Percentiles rank a stretch among this genome's conserved stretches.
These are phyloP conservation scores for Tiliacea aurago DNA, from an alignment of 2,888 invertebrate species.

Conservation along the genomic window DNA sequence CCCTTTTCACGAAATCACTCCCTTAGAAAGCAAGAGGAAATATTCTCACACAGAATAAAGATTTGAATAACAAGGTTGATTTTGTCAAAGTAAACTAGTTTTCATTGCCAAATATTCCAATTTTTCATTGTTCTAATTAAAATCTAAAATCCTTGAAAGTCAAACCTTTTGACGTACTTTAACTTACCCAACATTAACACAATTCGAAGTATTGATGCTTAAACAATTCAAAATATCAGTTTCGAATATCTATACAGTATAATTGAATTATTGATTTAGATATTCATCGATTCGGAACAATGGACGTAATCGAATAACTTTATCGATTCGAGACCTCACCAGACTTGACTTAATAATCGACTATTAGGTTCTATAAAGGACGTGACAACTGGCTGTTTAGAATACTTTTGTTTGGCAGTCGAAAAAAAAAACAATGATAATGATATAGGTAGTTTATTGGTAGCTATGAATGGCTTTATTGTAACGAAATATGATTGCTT, in stretches of 20 bases:
- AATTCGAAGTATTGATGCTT: slow-evolving; percentile 44
- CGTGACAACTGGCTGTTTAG: slow-evolving; percentile 61
- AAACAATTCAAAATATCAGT: slow-evolving; percentile 64
- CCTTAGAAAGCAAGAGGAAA: too few species aligned
- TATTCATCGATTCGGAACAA: slow-evolving; percentile 68
- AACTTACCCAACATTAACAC: slow-evolving; percentile 8
- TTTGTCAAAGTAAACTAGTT: not conserved
- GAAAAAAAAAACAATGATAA: slow-evolving; percentile 51
- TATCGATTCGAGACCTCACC: slow-evolving; percentile 62
- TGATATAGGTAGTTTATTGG: slow-evolving; percentile 30
- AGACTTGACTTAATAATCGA: slow-evolving; percentile 64
- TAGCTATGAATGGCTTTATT: slow-evolving; percentile 43
- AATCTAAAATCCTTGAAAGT: slow-evolving; percentile 33
- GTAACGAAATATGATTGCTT: slow-evolving; percentile 31
- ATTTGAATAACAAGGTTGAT: not conserved
- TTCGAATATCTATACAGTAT: slow-evolving; percentile 60
- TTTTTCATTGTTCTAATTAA: slow-evolving; percentile 6
- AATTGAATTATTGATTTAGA: slow-evolving; percentile 69
- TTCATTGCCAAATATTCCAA: not conserved
- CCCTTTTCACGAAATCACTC: too few species aligned
- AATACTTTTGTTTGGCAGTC: slow-evolving; percentile 43
- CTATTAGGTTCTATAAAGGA: slow-evolving; percentile 53
- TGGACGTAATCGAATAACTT: slow-evolving; percentile 68
- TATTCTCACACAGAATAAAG: too few species aligned
- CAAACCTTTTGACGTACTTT: slow-evolving; percentile 5